These are phyloP conservation scores for Lithosia quadra DNA, from an alignment of 2,888 invertebrate species.

Conservation along the genomic window DNA sequence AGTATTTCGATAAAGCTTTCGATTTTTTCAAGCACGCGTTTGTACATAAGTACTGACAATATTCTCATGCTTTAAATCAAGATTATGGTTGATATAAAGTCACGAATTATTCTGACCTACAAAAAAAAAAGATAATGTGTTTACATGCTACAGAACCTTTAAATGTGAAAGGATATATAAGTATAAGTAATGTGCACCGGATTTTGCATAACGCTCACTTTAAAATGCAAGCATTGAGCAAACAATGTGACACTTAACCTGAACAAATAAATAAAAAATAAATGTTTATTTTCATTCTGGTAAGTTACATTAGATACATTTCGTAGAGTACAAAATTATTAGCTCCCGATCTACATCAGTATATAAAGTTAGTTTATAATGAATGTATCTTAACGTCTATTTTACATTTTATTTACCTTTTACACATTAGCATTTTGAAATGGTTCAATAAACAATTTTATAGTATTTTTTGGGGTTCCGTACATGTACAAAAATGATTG, in stretches of 20 bases:
- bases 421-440: too few relatives aligned
- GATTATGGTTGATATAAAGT: conserved; percentile 13
- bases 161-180: conserved; percentile 21
- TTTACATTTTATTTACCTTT: too few relatives aligned
- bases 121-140: conserved; percentile 12
- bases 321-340: too few relatives aligned
- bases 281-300: too few relatives aligned
- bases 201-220: conserved; percentile 5
- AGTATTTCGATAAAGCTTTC: neutral
- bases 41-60: neutral
- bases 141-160: conserved; percentile 22
- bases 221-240: neutral
- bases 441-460: neutral
- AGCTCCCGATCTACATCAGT: too few relatives aligned
- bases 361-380: too few relatives aligned
- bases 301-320: too few relatives aligned
- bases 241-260: neutral
- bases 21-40: neutral
- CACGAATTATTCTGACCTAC: conserved; percentile 31
- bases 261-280: too few relatives aligned
- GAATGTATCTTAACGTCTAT: too few relatives aligned
- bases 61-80: conserved; percentile 25
- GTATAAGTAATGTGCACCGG: conserved; percentile 7
- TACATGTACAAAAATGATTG: too few relatives aligned
- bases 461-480: too few relatives aligned